Evolutionary conservation across 53 echinoderm and acorn worm species (phyloP), one percentile per base, ranked within the genome.

Genomic region (Actinopyga echinites): DNA sequence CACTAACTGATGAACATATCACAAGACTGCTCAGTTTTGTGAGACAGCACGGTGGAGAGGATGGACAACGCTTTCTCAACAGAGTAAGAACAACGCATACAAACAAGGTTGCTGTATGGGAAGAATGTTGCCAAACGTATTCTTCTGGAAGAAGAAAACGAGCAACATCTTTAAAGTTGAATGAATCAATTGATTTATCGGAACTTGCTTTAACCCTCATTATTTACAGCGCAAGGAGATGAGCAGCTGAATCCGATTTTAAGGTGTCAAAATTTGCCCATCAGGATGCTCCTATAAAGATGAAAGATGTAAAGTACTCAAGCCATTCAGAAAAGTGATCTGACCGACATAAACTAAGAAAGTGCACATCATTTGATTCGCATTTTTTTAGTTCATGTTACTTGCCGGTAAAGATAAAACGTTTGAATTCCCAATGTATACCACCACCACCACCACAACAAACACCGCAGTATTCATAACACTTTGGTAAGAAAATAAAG

Each of bases 101-200:
- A 71, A 13, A 15, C 42, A 38, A 8, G 40, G 71, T 40, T 8
- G 25, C 71, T 71, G 20, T 71, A 22, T 71, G 71, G 71, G 71
- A 71, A 33, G 22, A 8, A 36, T 71, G 71, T 26, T 71, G 71
- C 40, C 71, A 71, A 71, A 71, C 71, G 2, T 71, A 71, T 28
- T 24, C 44, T 9, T 12, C 7, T 7, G 71, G 71, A 22, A 71
- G 71, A 21, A 71, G 43, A 71, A 69, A 38, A 69, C 40, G 71
- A 12, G 8, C 32, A 32, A 28, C 42, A 21, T 25, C 11, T 22
- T n/a, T 33, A 8, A 23, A 71, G 3, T 34, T n/a, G 9, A 20
- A 71, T 71, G 45, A 71, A 71, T 42, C 71, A 24, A 20, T 71
- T 5, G 71, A 71, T 36, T 38, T 71, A 12, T 40, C 42, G 15